phyloP scores from a whole-genome alignment of 2,888 invertebrate species.

The Campoplex capitator region DNA sequence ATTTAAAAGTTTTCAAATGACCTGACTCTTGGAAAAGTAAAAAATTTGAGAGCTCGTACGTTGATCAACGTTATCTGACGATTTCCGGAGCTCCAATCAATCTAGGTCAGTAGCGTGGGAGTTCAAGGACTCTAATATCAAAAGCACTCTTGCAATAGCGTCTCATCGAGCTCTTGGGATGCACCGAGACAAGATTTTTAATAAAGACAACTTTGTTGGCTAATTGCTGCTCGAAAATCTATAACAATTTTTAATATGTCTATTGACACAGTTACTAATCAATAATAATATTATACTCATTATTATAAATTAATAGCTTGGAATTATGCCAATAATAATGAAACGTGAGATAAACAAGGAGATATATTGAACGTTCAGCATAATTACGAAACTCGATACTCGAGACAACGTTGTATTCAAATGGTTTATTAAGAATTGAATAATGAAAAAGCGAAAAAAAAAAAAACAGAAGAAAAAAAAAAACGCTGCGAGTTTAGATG shows the following conservation, averaged over 20 bases:
- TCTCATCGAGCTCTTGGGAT: slow-evolving; percentile 7
- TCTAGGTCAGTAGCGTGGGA: slow-evolving; percentile 45
- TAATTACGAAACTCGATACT: slow-evolving; percentile 52
- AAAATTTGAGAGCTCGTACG: slow-evolving; percentile 10
- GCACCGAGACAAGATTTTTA: background rate
- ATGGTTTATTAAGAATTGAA: slow-evolving; percentile 29
- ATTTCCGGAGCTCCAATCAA: slow-evolving; percentile 40
- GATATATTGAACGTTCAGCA: slow-evolving; percentile 28
- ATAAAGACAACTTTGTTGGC: background rate
- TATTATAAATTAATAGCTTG: background rate
- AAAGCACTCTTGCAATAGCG: slow-evolving; percentile 19
- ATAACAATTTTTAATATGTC: slow-evolving; percentile 21
- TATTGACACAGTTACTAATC: slow-evolving; percentile 10
- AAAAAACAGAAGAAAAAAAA: background rate
- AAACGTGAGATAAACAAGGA: slow-evolving; percentile 25
- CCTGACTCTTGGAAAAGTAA: background rate
- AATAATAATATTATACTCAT: slow-evolving; percentile 4
- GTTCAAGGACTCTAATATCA: slow-evolving; percentile 51
- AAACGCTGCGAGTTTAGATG: background rate
- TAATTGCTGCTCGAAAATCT: slow-evolving; percentile 1
- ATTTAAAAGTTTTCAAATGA: slow-evolving; percentile 2
- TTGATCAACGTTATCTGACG: slow-evolving; percentile 19
- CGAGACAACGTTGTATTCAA: slow-evolving; percentile 34
- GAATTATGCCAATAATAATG: slow-evolving; percentile 23
- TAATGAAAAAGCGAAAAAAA: slow-evolving; percentile 5